phyloP scores from a whole-genome alignment of 2,888 invertebrate genomes.

The Plagodis pulveraria region DNA sequence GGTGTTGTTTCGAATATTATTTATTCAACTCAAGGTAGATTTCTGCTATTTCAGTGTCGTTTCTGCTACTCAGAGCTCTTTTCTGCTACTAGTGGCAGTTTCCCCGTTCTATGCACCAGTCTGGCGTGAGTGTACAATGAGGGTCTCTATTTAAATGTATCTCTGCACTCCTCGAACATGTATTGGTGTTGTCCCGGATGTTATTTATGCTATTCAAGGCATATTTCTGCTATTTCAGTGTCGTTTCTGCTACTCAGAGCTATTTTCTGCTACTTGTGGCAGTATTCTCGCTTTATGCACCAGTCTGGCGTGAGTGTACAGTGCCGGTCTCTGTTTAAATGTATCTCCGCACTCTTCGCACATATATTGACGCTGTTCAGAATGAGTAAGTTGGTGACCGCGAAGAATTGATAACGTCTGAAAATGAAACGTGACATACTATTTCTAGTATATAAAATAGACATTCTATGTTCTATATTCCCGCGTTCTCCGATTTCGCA shows the following conservation, averaged over 20 bases:
- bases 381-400: constrained; percentile 58
- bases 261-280: too few species aligned
- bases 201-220: too few species aligned
- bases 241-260: background rate
- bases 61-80: too few species aligned
- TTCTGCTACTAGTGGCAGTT: background rate
- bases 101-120: constrained; percentile 47
- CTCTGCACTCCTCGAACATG: constrained; percentile 67
- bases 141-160: constrained; percentile 62
- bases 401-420: constrained; percentile 56
- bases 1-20: too few species aligned
- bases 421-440: background rate
- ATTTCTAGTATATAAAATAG: too few species aligned
- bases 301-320: constrained; percentile 57
- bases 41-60: too few species aligned
- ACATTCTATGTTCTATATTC: too few species aligned
- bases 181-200: constrained; percentile 57
- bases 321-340: constrained; percentile 61
- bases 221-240: too few species aligned
- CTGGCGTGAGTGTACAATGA: constrained; percentile 61
- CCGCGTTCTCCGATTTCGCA: too few species aligned
- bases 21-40: too few species aligned
- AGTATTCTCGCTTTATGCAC: constrained; percentile 44
- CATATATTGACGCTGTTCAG: constrained; percentile 56
- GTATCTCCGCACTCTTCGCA: constrained; percentile 67